Evolutionary conservation across 2,113 vertebrate species (phyloP).

Genomic region (Cervus canadensis): DNA sequence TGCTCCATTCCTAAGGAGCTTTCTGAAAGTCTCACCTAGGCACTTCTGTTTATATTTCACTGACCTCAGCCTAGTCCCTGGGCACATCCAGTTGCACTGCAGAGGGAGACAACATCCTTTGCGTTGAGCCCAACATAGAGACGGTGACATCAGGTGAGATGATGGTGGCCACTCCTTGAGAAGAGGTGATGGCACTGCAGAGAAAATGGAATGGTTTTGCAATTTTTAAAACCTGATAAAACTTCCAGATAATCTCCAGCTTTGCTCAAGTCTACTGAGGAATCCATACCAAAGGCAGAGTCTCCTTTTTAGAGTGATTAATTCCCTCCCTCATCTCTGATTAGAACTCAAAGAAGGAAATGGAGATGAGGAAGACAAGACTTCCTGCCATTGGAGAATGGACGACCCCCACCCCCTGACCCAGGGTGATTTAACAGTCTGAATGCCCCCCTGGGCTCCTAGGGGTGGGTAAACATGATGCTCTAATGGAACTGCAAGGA

Average conservation of each 20-base stretch:
- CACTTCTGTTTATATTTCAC: neutral
- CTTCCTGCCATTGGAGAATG: neutral
- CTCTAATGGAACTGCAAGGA: neutral
- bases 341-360: neutral
- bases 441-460: neutral
- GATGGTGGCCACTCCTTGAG: neutral
- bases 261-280: neutral
- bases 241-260: neutral
- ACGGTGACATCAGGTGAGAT: neutral
- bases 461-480: accelerated
- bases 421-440: neutral
- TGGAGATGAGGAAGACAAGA: neutral
- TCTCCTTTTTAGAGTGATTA: neutral
- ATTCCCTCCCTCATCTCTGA: neutral
- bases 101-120: neutral
- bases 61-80: neutral
- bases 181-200: neutral
- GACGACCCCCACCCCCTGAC: accelerated
- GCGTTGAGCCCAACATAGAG: neutral
- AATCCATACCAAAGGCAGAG: neutral
- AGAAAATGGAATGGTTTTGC: neutral
- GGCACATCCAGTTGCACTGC: neutral
- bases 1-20: neutral
- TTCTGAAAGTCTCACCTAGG: neutral
- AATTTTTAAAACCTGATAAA: neutral